Percentiles rank a stretch among this genome's conserved stretches.
Conservation (phyloP, 2,797 vertebrate species). For the Enteromius viviparus region DNA sequence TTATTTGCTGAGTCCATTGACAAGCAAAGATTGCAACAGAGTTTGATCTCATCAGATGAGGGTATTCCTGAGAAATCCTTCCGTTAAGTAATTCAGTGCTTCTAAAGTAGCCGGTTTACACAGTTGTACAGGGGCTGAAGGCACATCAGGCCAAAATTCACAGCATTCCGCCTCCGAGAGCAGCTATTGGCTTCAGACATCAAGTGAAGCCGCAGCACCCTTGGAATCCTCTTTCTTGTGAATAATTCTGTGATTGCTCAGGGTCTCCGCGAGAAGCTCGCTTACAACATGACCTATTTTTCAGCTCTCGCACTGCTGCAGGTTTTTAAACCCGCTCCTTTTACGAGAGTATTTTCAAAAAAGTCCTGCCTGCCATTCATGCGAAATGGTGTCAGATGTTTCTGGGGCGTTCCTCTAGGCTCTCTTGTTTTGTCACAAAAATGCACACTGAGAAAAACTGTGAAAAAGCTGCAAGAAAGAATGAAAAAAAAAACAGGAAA, state of each 20-base stretch:
- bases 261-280: conserved; percentile 67
- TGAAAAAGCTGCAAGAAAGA: conserved; percentile 1
- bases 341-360: conserved; percentile 61
- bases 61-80: conserved; percentile 6
- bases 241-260: conserved; percentile 73
- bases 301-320: conserved; percentile 65
- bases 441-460: conserved; percentile 28
- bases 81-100: background rate
- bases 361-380: conserved; percentile 67
- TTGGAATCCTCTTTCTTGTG: conserved; percentile 67
- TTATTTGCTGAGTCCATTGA: conserved; percentile 13
- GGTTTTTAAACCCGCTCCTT: conserved; percentile 62
- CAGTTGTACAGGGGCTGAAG: conserved; percentile 46
- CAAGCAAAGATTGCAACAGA: background rate
- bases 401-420: conserved; percentile 62
- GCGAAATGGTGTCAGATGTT: conserved; percentile 66
- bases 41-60: background rate
- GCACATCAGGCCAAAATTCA: conserved; percentile 40
- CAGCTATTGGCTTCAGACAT: conserved; percentile 21
- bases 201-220: conserved; percentile 55
- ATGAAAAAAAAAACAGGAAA: conserved; percentile 27
- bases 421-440: conserved; percentile 53
- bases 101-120: background rate
- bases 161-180: conserved; percentile 41
- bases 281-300: conserved; percentile 79